Evolutionary conservation across 2,113 vertebrate species (phyloP).

Genomic region (Nyctibius bracteatus): DNA sequence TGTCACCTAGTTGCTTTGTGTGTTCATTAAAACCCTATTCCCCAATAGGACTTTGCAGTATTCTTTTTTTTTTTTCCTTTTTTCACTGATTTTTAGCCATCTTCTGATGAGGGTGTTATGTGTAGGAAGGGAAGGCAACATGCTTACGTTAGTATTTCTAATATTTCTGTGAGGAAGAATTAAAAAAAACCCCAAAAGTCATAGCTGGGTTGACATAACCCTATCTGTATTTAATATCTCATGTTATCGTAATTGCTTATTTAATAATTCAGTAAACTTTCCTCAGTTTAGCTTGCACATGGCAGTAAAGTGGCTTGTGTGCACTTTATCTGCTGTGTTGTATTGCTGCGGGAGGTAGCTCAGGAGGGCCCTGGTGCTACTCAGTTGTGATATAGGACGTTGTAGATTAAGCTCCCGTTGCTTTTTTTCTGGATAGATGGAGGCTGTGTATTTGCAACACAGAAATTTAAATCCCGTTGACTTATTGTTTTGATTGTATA

Average conservation of each 20-base stretch:
- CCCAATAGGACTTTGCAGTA: conserved; percentile 34
- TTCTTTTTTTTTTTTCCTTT: not conserved
- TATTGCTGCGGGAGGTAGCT: not conserved
- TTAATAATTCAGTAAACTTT: conserved; percentile 86
- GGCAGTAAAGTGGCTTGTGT: conserved; percentile 72
- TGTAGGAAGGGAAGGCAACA: not conserved
- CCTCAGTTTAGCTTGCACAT: conserved; percentile 63
- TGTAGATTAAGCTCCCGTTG: not conserved
- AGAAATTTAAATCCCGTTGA: not conserved
- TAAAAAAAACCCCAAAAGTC: not conserved
- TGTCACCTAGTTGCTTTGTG: conserved; percentile 77
- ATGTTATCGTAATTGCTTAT: conserved; percentile 82
- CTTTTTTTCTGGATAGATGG: not conserved
- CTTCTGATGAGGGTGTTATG: not conserved
- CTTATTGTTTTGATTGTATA: not conserved
- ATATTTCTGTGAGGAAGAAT: not conserved
- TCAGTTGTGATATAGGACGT: not conserved
- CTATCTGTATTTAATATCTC: conserved; percentile 77
- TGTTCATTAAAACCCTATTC: conserved; percentile 79
- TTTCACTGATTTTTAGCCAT: not conserved
- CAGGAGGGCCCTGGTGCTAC: not conserved
- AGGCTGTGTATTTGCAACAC: not conserved
- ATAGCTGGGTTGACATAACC: not conserved
- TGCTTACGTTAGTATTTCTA: not conserved
- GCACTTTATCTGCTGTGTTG: not conserved